phyloP scores from a whole-genome alignment of 2,113 vertebrate genomes.

The Peromyscus polionotus region DNA sequence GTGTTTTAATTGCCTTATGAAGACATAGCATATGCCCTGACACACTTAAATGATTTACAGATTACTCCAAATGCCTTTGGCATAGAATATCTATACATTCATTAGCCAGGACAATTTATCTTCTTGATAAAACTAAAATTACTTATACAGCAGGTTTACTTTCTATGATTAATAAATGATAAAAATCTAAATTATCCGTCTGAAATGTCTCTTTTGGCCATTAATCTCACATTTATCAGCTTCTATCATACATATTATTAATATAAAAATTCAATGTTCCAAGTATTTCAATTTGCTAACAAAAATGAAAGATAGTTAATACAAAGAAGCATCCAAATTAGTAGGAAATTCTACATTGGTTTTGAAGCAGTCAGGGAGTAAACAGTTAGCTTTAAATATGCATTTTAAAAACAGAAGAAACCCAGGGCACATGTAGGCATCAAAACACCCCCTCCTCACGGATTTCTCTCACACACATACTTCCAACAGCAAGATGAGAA shows the following conservation, averaged over 20 bases:
- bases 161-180: conserved; percentile 91
- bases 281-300: conserved; percentile 85
- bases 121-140: conserved; percentile 92
- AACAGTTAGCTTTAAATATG: conserved; percentile 72
- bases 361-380: conserved; percentile 65
- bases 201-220: conserved; percentile 88
- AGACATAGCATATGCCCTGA: conserved; percentile 90
- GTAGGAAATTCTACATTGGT: conserved; percentile 64
- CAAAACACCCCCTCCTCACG: neutral
- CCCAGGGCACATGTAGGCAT: neutral
- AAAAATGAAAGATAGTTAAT: conserved; percentile 79
- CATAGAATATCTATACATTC: conserved; percentile 90
- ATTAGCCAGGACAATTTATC: conserved; percentile 90
- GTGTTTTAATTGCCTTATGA: conserved; percentile 90
- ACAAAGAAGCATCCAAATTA: conserved; percentile 75
- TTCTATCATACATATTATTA: conserved; percentile 84
- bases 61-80: conserved; percentile 89
- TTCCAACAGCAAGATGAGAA: conserved; percentile 73
- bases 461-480: conserved; percentile 52
- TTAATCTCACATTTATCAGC: conserved; percentile 89
- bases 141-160: conserved; percentile 90
- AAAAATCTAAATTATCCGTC: conserved; percentile 91
- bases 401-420: conserved; percentile 70
- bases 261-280: conserved; percentile 85
- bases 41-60: conserved; percentile 92